Base-by-base conservation (phyloP, 2,888 invertebrate genomes). In the Phaonia tiefii region DNA sequence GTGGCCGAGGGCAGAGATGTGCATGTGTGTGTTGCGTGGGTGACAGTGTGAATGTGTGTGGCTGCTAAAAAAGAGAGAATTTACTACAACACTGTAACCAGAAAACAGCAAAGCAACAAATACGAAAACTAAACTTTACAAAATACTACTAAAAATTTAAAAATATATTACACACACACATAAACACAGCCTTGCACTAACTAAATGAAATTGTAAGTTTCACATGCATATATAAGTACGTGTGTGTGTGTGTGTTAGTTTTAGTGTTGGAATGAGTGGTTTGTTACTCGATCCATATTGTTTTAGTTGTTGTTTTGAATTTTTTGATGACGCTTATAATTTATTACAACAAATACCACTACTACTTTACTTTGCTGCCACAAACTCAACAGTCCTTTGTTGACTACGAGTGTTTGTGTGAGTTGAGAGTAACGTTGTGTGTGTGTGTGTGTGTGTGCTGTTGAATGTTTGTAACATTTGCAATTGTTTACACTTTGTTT, bases 401-500 rank as follows among this genome's bases (percentile, higher is more conserved):
- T 69, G 42, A 51, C 56, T 70, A 42, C 44, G 56, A 11, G n/a
- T 37, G 11, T 65, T 11, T 20, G 39, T 49, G 39, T n/a, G n/a
- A n/a, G n/a, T n/a, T n/a, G 8, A 31, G 31, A 8, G 4, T 31
- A 31, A 31, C 31, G 8, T 17, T 66, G 37, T 60, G 15, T 46
- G n/a, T 25, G 44, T 26, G 25, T 25, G 20, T 60, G 49, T 54
- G 39, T 58, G 26, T 54, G 17, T 65, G 37, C 71, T 72, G 75
- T 74, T 80, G 75, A 78, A 66, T 78, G 81, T 81, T 75, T 81
- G 81, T 75, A 58, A 81, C 75, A 81, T 75, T 78, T 78, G 78
- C 81, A 81, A 81, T 78, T 81, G 81, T 81, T 81, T 81, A 75
- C 83, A 83, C 83, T 82, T 83, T 83, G 77, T 83, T 80, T 77